phyloP scores from a whole-genome alignment of 2,113 vertebrate species.

The Phalacrocorax brasilianus region DNA sequence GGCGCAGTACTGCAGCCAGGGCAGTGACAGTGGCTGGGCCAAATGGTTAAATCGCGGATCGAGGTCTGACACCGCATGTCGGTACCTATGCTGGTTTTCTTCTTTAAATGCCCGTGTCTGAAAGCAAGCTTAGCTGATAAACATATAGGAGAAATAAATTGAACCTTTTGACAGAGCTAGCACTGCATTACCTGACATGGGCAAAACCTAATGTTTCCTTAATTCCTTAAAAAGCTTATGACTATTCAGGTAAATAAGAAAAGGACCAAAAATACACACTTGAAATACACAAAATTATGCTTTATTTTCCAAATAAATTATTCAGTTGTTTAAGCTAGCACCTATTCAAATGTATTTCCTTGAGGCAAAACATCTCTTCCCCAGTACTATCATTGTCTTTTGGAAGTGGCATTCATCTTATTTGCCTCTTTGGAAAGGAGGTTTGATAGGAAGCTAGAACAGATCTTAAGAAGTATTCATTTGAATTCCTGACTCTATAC shows the following conservation, averaged over 20 bases:
- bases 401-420: neutral
- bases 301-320: neutral
- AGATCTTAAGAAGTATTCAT: neutral
- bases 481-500: neutral
- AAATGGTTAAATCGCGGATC: neutral
- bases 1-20: neutral
- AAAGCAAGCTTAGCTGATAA: neutral
- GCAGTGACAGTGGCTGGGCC: neutral
- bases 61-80: accelerated
- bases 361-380: neutral
- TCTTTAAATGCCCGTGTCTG: neutral
- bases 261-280: neutral
- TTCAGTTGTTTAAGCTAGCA: neutral
- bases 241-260: neutral
- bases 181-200: neutral
- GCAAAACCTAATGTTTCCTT: neutral
- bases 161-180: neutral
- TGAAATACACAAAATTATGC: neutral
- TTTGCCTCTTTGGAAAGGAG: neutral
- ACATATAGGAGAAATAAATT: neutral
- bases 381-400: neutral
- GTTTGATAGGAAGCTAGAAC: neutral
- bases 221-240: neutral
- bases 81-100: accelerated
- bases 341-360: neutral